Conservation (phyloP, 2,888 invertebrate genomes). For the Lepidonotus clava region DNA sequence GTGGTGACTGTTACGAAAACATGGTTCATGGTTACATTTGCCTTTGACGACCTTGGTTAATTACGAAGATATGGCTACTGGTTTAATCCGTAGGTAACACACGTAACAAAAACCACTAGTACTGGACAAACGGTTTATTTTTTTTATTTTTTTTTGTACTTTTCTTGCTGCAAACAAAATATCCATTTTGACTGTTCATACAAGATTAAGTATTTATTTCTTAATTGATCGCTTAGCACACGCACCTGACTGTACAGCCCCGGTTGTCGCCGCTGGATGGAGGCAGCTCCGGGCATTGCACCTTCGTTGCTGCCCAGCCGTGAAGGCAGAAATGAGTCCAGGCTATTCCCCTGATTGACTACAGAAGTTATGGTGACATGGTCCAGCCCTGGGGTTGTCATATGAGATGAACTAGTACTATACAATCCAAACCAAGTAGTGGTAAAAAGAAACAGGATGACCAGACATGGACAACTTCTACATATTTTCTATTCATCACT, state of each 20-base stretch:
- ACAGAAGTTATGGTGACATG: constrained; percentile 35
- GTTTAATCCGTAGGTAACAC: too few species aligned
- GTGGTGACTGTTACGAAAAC: too few species aligned
- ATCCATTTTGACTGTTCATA: not conserved
- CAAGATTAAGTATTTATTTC: not conserved
- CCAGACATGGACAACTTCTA: not conserved
- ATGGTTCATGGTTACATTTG: too few species aligned
- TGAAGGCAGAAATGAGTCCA: not conserved
- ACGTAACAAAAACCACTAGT: not conserved
- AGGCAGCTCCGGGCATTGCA: not conserved
- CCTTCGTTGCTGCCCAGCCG: not conserved
- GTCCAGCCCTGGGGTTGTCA: constrained; percentile 8
- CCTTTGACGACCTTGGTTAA: too few species aligned
- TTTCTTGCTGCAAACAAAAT: constrained; percentile 16
- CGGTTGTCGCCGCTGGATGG: not conserved
- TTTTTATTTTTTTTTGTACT: not conserved
- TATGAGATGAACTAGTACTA: not conserved
- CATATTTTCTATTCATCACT: not conserved
- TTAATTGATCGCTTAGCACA: constrained; percentile 3
- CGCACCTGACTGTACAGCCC: not conserved
- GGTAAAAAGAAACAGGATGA: not conserved
- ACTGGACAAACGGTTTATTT: constrained; percentile 38
- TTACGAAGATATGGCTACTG: too few species aligned
- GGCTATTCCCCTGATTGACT: constrained; percentile 8
- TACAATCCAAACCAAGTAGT: not conserved